Evolutionary conservation across 1,140 invertebrate genomes (phyloP).

Genomic region (Tigriopus japonicus): DNA sequence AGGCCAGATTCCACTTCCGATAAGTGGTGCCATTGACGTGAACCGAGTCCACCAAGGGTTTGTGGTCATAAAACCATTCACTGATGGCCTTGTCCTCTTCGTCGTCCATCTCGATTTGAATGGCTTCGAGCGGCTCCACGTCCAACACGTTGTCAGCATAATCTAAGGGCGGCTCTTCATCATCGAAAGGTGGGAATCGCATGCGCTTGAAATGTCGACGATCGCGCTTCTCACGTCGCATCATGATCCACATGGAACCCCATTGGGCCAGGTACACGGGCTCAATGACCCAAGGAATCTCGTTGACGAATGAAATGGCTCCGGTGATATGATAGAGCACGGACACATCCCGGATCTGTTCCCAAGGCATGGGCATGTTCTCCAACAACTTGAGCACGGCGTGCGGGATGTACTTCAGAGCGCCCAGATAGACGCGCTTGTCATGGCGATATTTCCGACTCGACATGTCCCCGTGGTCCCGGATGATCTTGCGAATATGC

Average conservation of each 20-base stretch:
- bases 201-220: conserved; percentile 97
- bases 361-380: conserved; percentile 99
- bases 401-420: conserved; percentile 99
- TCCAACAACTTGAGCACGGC: conserved; percentile 95
- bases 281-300: conserved; percentile 99
- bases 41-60: conserved; percentile 74
- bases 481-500: conserved; percentile 94
- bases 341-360: conserved; percentile 75
- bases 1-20: conserved; percentile 75
- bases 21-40: conserved; percentile 95
- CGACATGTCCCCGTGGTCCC: conserved; percentile 99
- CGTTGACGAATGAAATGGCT: conserved; percentile 99
- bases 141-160: conserved; percentile 98
- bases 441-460: conserved; percentile 96
- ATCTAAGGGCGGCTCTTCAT: conserved; percentile 97
- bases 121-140: conserved; percentile 95
- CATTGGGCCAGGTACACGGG: conserved; percentile 98
- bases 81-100: conserved; percentile 75
- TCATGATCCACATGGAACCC: conserved; percentile 99
- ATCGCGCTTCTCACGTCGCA: conserved; percentile 95
- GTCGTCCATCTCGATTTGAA: conserved; percentile 91
- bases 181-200: conserved; percentile 98
- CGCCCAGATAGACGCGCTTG: conserved; percentile 93
- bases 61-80: conserved; percentile 98
- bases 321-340: conserved; percentile 95